Evolutionary conservation across 2,888 invertebrate species (phyloP).

Genomic region (Girardia tigrina): DNA sequence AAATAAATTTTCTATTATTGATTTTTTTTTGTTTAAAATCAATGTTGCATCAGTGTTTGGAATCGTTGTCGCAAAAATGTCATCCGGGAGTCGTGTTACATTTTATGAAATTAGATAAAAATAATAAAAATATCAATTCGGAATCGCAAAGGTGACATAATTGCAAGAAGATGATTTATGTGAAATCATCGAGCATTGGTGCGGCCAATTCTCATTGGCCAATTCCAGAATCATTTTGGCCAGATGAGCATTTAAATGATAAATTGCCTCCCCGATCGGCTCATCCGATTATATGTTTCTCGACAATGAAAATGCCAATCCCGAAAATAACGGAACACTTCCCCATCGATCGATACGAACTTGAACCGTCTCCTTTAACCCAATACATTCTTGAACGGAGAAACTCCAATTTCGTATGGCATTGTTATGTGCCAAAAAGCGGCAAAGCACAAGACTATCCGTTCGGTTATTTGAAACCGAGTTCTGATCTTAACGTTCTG

Average conservation of each 20-base stretch:
- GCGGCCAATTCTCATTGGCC: conserved; percentile 73
- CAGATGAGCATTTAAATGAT: conserved; percentile 55
- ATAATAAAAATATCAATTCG: background rate
- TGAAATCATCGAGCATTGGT: conserved; percentile 31
- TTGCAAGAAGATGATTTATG: conserved; percentile 34
- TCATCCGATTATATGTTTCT: conserved; percentile 84
- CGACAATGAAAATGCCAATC: conserved; percentile 72
- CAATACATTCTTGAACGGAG: conserved; percentile 83
- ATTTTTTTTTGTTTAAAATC: too few species aligned
- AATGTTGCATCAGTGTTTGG: conserved; percentile 88
- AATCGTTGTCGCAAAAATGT: conserved; percentile 86
- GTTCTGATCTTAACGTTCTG: conserved; percentile 83
- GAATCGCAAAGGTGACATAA: conserved; percentile 30
- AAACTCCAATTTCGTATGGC: conserved; percentile 85
- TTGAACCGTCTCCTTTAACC: conserved; percentile 89
- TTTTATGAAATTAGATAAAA: conserved; percentile 53
- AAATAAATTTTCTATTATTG: too few species aligned
- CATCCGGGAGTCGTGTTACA: conserved; percentile 92
- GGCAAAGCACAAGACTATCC: conserved; percentile 83
- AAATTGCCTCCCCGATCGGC: conserved; percentile 68
- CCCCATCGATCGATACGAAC: conserved; percentile 94
- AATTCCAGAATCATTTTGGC: conserved; percentile 93
- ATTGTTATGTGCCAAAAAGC: conserved; percentile 79
- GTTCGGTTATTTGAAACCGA: conserved; percentile 91
- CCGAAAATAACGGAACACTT: conserved; percentile 87